Evolutionary conservation across 2,797 vertebrate species (phyloP), one percentile per base, ranked within the genome.

Genomic region (Fundulus diaphanus): DNA sequence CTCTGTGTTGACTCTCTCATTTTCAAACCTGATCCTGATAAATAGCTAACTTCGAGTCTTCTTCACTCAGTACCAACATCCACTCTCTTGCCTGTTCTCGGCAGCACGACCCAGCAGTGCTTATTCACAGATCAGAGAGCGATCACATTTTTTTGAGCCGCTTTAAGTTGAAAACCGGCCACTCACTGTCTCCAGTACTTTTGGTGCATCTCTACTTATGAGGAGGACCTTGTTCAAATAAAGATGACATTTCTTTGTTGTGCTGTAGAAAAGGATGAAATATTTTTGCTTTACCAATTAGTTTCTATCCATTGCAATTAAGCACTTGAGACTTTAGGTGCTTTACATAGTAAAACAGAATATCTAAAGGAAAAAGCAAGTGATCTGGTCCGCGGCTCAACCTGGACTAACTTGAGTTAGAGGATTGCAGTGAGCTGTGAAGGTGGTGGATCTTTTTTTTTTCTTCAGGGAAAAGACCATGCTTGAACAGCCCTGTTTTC

Each of bases 401-500:
- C 81, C 70, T 68, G 73, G 77, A 78, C 68, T 76, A 69, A 73
- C 24, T n/a, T 61, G 67, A 77, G 40, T 76, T 75, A 40, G 77
- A 56, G 11, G 70, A 79, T 78, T 80, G 52, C 78, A 70, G 59
- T 79, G 77, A 59, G 81, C 85, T 85, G 87, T 90, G 85, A 90
- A 88, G 77, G 85, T 84, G 82, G 70, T 71, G 72, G 65, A 82
- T 83, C 1, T 51, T 54, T 68, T 68, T 84, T 70, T 42, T 54
- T 49, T 15, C 40, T 65, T 65, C 37, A 15, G 61, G 71, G 61
- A 73, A 74, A 65, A 37, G 73, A 56, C 70, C 80, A 78, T 81
- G 76, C 77, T 82, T 76, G 56, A 88, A 75, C 75, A 59, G 4
- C 76, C 87, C 70, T 70, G 69, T 70, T 79, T 24, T 77, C 40